Evolutionary conservation across 2,888 invertebrate genomes (phyloP), one percentile per base, ranked within the genome.

Genomic region (Noctua comes): DNA sequence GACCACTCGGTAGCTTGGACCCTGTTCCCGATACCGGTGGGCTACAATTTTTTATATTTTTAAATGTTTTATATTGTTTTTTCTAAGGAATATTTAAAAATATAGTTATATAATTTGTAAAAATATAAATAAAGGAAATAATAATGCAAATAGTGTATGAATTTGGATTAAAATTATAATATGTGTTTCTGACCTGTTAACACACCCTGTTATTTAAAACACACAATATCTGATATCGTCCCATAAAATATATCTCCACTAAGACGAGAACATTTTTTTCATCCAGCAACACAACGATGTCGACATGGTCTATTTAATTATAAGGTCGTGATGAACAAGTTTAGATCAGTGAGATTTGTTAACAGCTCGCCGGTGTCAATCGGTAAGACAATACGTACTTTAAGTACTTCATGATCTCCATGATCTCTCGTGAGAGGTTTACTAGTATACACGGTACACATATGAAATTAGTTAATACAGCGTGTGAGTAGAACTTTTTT

Each of bases 321-420:
- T 91, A 89, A 83, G 91, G 86, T 94, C 95, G 95, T 95, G 95
- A 94, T 93, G 91, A 89, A 88, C 93, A 90, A 92, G 92, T 95
- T 94, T 93, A 91, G 90, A 91, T 91, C 89, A 88, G 83, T 80
- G 76, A 84, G 86, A 89, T 91, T 88, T 88, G 89, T 91, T 91
- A 89, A 88, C 89, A 84, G 48, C 86, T 84, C 85, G 73, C 83
- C 87, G 83, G 91, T 92, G 93, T 93, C 93, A 91, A 91, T 92
- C 91, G 90, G 68, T 90, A 90, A 90, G 90, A 91, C 90, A 92
- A 92, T 90, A 89, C 68, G n/a, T 16, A 1, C 1, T 62, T 21
- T 31, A 66, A 16, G n/a, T 43, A 66, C 36, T 13, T n/a, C n/a
- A 57, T 36, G 21, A 31, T 10, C 21, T n/a, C 16, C n/a, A 43